Conservation (phyloP, 1,140 invertebrate genomes). For the Palaemon carinicauda region DNA sequence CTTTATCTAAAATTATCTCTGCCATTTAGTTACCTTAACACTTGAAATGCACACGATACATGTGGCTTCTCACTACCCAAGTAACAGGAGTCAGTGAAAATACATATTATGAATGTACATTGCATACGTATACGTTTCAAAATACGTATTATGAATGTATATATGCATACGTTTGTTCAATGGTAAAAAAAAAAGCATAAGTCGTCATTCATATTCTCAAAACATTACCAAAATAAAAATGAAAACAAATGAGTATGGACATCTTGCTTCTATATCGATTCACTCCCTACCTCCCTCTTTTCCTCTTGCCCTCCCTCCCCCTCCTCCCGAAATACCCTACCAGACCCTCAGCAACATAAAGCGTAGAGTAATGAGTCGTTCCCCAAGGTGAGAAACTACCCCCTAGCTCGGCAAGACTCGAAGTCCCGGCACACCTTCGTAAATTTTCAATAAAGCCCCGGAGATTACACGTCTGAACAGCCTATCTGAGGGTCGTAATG, state of each 20-base stretch:
- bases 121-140: neutral
- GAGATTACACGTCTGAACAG: conserved; percentile 49
- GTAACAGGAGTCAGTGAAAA: neutral
- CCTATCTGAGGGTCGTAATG: conserved; percentile 46
- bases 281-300: too few species aligned
- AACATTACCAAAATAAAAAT: neutral
- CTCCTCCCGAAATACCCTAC: neutral
- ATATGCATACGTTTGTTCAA: too few species aligned
- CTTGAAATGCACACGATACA: too few species aligned
- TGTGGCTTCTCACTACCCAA: too few species aligned
- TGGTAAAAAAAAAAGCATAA: too few species aligned
- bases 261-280: too few species aligned
- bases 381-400: conserved; percentile 27
- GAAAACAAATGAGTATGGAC: neutral
- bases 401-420: conserved; percentile 25
- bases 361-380: conserved; percentile 18
- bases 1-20: too few species aligned
- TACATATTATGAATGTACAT: too few species aligned
- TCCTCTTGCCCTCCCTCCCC: neutral
- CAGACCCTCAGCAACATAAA: conserved; percentile 1
- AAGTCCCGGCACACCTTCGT: conserved; percentile 26
- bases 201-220: too few species aligned
- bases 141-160: too few species aligned
- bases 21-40: too few species aligned
- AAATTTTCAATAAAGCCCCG: conserved; percentile 53